A percentile compares a stretch with the other conserved stretches of the same genome.
phyloP scores from a whole-genome alignment of 2,888 invertebrate species.

The Drosophila neonasuta region DNA sequence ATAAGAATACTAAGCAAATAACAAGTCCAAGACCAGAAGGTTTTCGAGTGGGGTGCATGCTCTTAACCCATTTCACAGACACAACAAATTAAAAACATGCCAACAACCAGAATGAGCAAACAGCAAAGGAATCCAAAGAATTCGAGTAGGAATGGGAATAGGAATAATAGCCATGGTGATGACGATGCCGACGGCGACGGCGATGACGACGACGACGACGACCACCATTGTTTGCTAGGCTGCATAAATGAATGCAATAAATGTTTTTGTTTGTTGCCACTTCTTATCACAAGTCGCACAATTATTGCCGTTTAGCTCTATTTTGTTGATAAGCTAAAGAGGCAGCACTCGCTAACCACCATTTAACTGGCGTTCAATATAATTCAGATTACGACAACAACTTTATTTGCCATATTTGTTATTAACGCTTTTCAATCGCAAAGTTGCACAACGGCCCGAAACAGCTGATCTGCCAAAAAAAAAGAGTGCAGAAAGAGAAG shows the following conservation, averaged over 20 bases:
- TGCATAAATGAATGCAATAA: conserved; percentile 63
- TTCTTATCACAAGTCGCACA: conserved; percentile 50
- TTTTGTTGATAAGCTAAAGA: conserved; percentile 51
- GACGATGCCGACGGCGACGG: conserved; percentile 8
- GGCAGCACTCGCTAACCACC: conserved; percentile 38
- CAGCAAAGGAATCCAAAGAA: conserved; percentile 9
- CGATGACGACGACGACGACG: conserved; percentile 4
- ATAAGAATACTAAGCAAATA: not conserved
- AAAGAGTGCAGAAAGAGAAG: too few species aligned
- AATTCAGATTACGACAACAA: conserved; percentile 1
- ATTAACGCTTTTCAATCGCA: conserved; percentile 29
- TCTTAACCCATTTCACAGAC: conserved; percentile 66
- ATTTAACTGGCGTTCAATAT: conserved; percentile 24
- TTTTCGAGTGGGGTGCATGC: conserved; percentile 56
- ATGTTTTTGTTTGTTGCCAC: conserved; percentile 50
- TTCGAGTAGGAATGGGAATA: conserved; percentile 1
- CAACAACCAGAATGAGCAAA: conserved; percentile 11
- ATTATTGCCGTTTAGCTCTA: conserved; percentile 16
- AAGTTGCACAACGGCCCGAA: conserved; percentile 14
- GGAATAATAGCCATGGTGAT: conserved; percentile 3
- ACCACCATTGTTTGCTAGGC: conserved; percentile 29
- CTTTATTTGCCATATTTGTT: conserved; percentile 26
- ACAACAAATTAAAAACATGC: conserved; percentile 40
- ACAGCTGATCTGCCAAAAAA: conserved; percentile 21
- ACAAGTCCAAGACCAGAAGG: not conserved